A percentile compares a stretch with the other conserved stretches of the same genome.
Conservation (phyloP, 2,888 invertebrate species). For the Zaprionus bogoriensis region DNA sequence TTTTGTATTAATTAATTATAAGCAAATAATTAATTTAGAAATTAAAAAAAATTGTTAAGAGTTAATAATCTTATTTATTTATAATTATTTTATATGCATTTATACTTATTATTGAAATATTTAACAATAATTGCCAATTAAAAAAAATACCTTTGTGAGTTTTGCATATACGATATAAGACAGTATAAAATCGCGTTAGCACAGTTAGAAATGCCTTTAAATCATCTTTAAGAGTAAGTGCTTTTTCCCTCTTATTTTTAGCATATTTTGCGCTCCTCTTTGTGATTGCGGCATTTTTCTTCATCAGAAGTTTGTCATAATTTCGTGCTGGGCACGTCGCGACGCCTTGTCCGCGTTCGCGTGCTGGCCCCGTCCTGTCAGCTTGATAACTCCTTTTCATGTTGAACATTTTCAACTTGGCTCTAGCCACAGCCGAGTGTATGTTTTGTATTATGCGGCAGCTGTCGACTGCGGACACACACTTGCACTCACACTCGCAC, state of each 20-base stretch:
- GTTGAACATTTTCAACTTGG: constrained; percentile 76
- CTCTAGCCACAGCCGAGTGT: constrained; percentile 41
- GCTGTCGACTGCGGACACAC: constrained; percentile 57
- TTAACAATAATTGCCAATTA: too few species aligned
- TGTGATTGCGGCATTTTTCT: constrained; percentile 35
- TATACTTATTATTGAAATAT: too few species aligned
- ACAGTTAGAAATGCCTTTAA: neutral
- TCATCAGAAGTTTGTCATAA: constrained; percentile 68
- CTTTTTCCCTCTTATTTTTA: neutral
- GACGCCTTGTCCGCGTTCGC: constrained; percentile 5
- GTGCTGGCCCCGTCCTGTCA: constrained; percentile 46
- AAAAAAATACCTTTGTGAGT: too few species aligned
- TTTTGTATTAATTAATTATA: too few species aligned
- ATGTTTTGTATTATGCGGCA: constrained; percentile 62
- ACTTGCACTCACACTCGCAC: constrained; percentile 39
- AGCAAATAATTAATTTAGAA: too few species aligned
- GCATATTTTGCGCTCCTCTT: neutral
- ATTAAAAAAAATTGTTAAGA: too few species aligned
- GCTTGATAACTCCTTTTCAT: constrained; percentile 76
- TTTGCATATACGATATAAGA: too few species aligned
- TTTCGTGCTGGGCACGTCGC: constrained; percentile 51
- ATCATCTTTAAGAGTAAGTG: neutral
- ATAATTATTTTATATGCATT: too few species aligned
- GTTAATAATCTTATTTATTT: too few species aligned
- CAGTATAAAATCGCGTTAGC: too few species aligned